Evolutionary conservation across 2,113 vertebrate species (phyloP), one percentile per base, ranked within the genome.

Genomic region (Sterrhoptilus dennistouni): DNA sequence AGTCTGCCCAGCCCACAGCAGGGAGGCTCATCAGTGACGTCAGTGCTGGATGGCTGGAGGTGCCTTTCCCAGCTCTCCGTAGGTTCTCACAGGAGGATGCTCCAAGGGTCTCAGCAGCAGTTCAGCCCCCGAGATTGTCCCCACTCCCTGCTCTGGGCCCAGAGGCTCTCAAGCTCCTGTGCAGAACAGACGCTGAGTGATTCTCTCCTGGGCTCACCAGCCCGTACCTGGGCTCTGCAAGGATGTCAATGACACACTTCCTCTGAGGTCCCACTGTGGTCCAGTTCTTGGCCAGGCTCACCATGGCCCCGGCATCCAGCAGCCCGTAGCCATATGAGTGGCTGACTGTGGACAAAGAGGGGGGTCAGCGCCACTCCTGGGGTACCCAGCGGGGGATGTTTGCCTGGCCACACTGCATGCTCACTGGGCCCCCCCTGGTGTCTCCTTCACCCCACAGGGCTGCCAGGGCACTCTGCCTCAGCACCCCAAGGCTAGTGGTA

Each of bases 321-420:
- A 99, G 98, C 18, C 99, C 99, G 0, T 99, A 99, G 75, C 99
- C 99, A 0, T 99, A 99, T 0, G 99, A 99, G 69, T 99, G 99
- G 97, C 99, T 99, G 96, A 99, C 99, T 99, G 98, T 10, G 71
- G 83, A 95, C 36, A 93, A 54, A 95, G 77, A 56, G 15, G 61
- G 61, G 49, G 63, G 40, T 82, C 11, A 45, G 49, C 0, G 0
- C 70, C 0, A 1, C 27, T 35, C 14, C 19, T 4, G 7, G 33
- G 18, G 33, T 13, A 53, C 21, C 52, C 2, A 2, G 29, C 3
- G 12, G 35, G 20, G 27, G 5, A 36, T 1, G 1, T 5, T 11
- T 45, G 54, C 45, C 44, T 4, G 1, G 60, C 65, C 6, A 2
- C 2, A 4, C 63, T 25, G 3, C 2, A 2, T 16, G 50, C 45